These are phyloP conservation scores for Notechis scutatus DNA, from an alignment of 2,113 vertebrate species.

Conservation along the genomic window DNA sequence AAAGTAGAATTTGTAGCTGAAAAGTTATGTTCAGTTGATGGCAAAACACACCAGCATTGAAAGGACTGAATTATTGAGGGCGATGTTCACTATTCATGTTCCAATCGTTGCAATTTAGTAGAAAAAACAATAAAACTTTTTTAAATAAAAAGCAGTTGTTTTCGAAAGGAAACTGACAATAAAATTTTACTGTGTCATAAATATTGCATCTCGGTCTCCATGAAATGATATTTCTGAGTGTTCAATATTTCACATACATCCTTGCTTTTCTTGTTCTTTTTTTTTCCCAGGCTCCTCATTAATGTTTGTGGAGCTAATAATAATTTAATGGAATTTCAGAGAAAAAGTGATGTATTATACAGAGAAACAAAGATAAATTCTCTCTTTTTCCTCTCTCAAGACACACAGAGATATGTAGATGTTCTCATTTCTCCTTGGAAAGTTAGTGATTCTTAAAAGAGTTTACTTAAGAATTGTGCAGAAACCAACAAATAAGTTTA, in stretches of 20 bases:
- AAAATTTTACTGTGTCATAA: neutral
- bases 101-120: neutral
- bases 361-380: neutral
- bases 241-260: neutral
- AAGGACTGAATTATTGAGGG: neutral
- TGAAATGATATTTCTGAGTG: neutral
- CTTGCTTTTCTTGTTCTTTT: neutral
- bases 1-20: neutral
- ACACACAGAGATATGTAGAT: neutral
- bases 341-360: neutral
- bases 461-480: neutral
- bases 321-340: neutral
- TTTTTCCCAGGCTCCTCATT: neutral
- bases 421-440: neutral
- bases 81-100: neutral
- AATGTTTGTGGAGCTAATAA: neutral
- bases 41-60: neutral
- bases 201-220: neutral
- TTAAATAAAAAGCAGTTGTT: neutral
- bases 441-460: neutral
- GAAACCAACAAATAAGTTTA: neutral
- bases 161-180: fast-evolving
- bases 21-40: neutral
- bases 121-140: neutral
- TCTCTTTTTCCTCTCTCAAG: neutral